Base-by-base conservation (phyloP, 2,888 invertebrate species). In the Temnothorax unifasciatus region DNA sequence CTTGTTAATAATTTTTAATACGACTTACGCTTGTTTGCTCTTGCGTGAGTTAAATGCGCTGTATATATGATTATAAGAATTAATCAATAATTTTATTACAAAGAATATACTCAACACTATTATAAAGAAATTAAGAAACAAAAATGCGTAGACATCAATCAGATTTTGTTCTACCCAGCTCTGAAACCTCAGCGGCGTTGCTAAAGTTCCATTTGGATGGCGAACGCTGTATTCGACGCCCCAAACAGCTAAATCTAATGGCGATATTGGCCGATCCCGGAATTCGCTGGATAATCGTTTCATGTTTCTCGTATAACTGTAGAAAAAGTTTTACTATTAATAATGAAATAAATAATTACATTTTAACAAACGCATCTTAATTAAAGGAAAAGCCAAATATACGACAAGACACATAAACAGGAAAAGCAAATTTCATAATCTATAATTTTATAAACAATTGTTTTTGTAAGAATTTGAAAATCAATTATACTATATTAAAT, bases 191-290 rank as follows among this genome's bases (percentile, higher is more conserved):
- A 61, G 81, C 2, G 82, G 71, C 2, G 82, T 69, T 41, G n/a
- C 63, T 34, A 87, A 69, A 13, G 15, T 68, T 4, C 64, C 74
- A 21, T 68, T 21, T 47, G 82, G 87, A 81, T 87, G 71, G 2
- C 86, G 86, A 1, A 34, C 41, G 1, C 82, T 18, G 15, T 85
- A 47, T 75, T 87, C 86, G 6, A 87, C 66, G 34, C 82, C 41
- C 86, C 87, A 87, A 41, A 84, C 34, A 15, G 83, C 83, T 25
- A 79, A 47, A n/a, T 87, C 86, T 25, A 87, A 50, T 3, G 86
- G 79, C 18, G 84, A 41, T 61, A 86, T 18, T 47, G 85, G 75
- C 2, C 84, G 76, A 77, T 87, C 85, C 1, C 79, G 84, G 50
- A 61, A 86, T 57, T 86, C 79, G 25, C 25, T n/a, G 1, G 79